Conservation (phyloP, 2,888 invertebrate genomes). For the Oligia strigilis region DNA sequence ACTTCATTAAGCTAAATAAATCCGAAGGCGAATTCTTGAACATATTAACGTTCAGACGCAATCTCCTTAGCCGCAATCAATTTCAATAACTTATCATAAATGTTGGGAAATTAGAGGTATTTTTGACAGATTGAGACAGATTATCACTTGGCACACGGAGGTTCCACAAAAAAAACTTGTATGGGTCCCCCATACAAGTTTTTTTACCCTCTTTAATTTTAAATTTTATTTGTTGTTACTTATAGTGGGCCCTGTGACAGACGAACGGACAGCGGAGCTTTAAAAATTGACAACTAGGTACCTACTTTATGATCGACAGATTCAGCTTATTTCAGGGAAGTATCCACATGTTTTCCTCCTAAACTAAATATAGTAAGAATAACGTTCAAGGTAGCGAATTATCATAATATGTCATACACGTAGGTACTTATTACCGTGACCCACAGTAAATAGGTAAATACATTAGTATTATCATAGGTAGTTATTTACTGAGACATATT, state of each 20-base stretch:
- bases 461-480: neutral
- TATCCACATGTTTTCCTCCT: slow-evolving; percentile 16
- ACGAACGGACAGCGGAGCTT: neutral
- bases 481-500: neutral
- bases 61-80: neutral
- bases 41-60: neutral
- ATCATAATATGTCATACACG: neutral
- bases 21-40: neutral
- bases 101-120: neutral
- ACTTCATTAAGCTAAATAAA: neutral
- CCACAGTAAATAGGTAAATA: slow-evolving; percentile 34
- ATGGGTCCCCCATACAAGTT: neutral
- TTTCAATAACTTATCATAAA: neutral
- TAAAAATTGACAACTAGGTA: neutral
- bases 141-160: neutral
- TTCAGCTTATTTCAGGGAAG: neutral
- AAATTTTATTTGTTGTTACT: neutral
- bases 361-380: slow-evolving; percentile 14
- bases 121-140: neutral
- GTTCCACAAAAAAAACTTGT: neutral
- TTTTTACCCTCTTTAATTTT: neutral
- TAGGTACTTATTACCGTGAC: slow-evolving; percentile 34
- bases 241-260: neutral
- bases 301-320: neutral
- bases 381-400: slow-evolving; percentile 26